A percentile compares a stretch with the other conserved stretches of the same genome.
phyloP scores from a whole-genome alignment of 2,888 invertebrate genomes.

The Lycophotia porphyrea region DNA sequence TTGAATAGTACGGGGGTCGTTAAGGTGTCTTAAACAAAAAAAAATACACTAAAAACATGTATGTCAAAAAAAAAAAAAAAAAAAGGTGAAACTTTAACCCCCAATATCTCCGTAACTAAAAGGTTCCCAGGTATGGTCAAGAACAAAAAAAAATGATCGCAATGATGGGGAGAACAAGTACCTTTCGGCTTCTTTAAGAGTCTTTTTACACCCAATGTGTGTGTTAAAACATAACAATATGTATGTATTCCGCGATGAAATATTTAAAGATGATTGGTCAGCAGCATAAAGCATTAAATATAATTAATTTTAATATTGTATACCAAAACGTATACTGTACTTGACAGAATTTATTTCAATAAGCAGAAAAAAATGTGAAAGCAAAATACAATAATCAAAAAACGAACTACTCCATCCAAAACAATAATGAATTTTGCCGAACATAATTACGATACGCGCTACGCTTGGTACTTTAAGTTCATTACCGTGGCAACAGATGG shows the following conservation, averaged over 20 bases:
- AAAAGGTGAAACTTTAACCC: no score
- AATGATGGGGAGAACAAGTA: no score
- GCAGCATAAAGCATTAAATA: background rate
- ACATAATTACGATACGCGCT: constrained; percentile 13
- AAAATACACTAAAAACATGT: no score
- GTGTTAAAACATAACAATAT: background rate
- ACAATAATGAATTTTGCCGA: constrained; percentile 32
- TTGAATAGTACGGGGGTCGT: no score
- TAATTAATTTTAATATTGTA: background rate
- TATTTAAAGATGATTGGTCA: background rate
- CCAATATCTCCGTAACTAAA: no score
- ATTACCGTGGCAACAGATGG: constrained; percentile 56
- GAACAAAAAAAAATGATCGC: no score
- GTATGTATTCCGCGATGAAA: background rate
- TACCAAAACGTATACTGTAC: background rate
- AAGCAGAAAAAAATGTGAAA: background rate
- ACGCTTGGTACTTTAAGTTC: constrained; percentile 34
- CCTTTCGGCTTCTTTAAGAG: no score
- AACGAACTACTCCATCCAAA: background rate
- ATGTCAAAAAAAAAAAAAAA: no score
- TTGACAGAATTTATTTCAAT: background rate
- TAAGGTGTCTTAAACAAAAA: no score
- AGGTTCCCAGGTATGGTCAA: no score
- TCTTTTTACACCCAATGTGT: no score
- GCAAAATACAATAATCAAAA: background rate